These are phyloP conservation scores for Drusus annulatus DNA, from an alignment of 1,140 invertebrate species.

Conservation along the genomic window DNA sequence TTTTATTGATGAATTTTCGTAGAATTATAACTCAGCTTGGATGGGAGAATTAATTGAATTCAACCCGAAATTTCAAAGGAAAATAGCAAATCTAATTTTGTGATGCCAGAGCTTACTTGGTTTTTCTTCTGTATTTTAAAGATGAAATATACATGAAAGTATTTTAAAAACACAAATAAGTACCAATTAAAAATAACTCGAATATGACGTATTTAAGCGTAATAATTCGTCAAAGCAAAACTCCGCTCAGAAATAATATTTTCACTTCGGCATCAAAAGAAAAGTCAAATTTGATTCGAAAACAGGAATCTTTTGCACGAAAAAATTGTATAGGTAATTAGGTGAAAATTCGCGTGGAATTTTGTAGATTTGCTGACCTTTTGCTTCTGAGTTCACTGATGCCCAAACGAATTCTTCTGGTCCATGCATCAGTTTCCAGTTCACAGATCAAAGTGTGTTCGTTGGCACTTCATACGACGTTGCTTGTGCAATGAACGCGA, in stretches of 20 bases:
- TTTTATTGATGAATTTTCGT: no score
- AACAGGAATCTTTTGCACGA: no score
- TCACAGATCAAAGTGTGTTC: constrained; percentile 49
- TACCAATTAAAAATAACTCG: no score
- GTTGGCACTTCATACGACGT: constrained; percentile 50
- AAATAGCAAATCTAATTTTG: no score
- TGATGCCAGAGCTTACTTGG: no score
- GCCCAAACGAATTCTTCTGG: neutral
- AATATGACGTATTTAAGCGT: no score
- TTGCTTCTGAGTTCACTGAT: constrained; percentile 33
- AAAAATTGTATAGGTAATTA: neutral
- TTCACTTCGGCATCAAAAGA: neutral
- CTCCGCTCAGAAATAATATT: neutral
- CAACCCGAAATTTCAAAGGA: no score
- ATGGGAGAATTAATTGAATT: no score
- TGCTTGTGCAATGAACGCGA: constrained; percentile 54
- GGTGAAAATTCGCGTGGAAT: neutral
- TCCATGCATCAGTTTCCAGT: constrained; percentile 54
- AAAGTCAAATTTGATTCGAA: neutral
- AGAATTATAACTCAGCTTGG: no score
- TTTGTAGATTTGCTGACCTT: constrained; percentile 46
- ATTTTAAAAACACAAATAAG: no score
- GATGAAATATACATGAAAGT: no score
- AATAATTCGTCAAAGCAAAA: neutral
- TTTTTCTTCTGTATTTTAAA: no score